Evolutionary conservation across 2,113 vertebrate genomes (phyloP).

Genomic region (Tenebrosternarchus preto): DNA sequence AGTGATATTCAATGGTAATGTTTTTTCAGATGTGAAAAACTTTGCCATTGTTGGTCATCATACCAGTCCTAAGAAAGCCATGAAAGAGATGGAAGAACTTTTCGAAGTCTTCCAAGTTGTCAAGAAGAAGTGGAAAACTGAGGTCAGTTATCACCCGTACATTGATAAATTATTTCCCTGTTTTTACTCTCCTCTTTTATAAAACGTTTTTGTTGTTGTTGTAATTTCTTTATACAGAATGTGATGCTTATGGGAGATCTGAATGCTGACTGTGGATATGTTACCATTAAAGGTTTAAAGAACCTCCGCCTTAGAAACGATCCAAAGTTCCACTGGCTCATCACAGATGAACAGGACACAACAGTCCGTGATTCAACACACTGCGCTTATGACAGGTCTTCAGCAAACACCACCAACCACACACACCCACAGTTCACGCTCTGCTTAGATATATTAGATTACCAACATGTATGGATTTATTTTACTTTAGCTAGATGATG

Average conservation of each 20-base stretch:
- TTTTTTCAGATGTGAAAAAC: constrained; percentile 73
- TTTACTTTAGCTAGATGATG: background rate
- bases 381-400: constrained; percentile 82
- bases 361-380: constrained; percentile 77
- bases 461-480: background rate
- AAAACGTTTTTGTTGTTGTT: constrained; percentile 37
- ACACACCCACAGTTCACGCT: background rate
- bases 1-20: background rate
- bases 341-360: constrained; percentile 82
- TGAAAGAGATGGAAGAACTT: constrained; percentile 76
- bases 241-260: constrained; percentile 84
- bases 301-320: constrained; percentile 72
- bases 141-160: constrained; percentile 58
- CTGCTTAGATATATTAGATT: background rate
- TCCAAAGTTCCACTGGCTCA: constrained; percentile 81
- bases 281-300: constrained; percentile 75
- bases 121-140: constrained; percentile 72
- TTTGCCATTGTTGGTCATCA: constrained; percentile 80
- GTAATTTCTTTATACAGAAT: constrained; percentile 67
- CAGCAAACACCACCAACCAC: background rate
- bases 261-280: constrained; percentile 83
- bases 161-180: background rate
- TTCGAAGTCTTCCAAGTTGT: constrained; percentile 72
- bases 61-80: constrained; percentile 74
- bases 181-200: background rate